Evolutionary conservation across 1,140 invertebrate species (phyloP).

Genomic region (Campoletis sonorensis): DNA sequence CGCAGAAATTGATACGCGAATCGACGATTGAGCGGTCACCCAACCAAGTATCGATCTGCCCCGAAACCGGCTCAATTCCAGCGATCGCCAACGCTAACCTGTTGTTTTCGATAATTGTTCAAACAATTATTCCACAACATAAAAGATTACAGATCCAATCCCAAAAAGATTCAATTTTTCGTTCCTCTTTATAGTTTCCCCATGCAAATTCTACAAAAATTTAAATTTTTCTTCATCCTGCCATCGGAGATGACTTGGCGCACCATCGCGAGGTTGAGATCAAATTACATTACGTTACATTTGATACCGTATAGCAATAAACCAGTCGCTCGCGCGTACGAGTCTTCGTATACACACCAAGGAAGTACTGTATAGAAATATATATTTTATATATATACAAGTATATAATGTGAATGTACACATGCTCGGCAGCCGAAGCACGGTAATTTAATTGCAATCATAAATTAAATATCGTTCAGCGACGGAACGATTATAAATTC

Average conservation of each 20-base stretch:
- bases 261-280: constrained; percentile 1
- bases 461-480: constrained; percentile 54
- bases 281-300: constrained; percentile 29
- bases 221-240: not conserved
- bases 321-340: constrained; percentile 17
- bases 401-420: not conserved
- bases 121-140: too few relatives aligned
- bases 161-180: too few relatives aligned
- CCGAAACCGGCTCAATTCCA: too few relatives aligned
- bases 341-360: not conserved
- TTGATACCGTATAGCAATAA: constrained; percentile 24
- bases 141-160: too few relatives aligned
- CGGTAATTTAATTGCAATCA: constrained; percentile 50
- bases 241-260: not conserved
- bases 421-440: not conserved
- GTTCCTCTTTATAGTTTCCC: too few relatives aligned
- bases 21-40: too few relatives aligned
- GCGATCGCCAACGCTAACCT: too few relatives aligned
- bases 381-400: not conserved
- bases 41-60: too few relatives aligned
- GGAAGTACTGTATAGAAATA: constrained; percentile 5
- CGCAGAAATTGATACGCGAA: too few relatives aligned
- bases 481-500: constrained; percentile 32
- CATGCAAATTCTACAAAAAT: not conserved
- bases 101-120: too few relatives aligned